A percentile compares a stretch with the other conserved stretches of the same genome.
Conservation (phyloP, 2,797 vertebrate species). For the Darevskia mixta region DNA sequence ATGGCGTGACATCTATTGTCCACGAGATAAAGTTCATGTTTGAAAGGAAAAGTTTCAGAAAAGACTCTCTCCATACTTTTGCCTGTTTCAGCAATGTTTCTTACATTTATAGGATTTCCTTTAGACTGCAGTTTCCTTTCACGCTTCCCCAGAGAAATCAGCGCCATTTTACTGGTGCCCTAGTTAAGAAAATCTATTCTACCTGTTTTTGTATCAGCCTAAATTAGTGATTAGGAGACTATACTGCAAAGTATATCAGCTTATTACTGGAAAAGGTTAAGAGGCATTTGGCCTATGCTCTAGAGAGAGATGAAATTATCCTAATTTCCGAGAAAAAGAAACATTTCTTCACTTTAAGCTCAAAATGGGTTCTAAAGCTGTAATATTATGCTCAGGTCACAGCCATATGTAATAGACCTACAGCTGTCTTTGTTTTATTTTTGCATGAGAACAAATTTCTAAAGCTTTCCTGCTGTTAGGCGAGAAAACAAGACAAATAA, state of each 20-base stretch:
- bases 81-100: conserved; percentile 3
- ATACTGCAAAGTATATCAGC: neutral
- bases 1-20: neutral
- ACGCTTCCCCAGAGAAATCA: neutral
- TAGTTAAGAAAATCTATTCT: conserved; percentile 35
- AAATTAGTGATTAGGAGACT: conserved; percentile 33
- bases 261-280: conserved; percentile 30
- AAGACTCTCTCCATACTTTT: neutral
- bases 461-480: conserved; percentile 15
- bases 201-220: conserved; percentile 4
- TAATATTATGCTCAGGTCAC: neutral
- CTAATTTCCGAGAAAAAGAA: conserved; percentile 25
- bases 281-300: conserved; percentile 18
- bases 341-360: conserved; percentile 2
- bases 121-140: conserved; percentile 13
- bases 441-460: neutral
- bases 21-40: neutral
- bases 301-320: conserved; percentile 19
- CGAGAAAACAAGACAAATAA: neutral
- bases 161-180: conserved; percentile 4
- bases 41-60: neutral
- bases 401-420: neutral
- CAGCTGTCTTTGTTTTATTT: neutral
- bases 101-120: conserved; percentile 26
- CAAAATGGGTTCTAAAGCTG: conserved; percentile 9